Base-by-base conservation (phyloP, 2,797 vertebrate genomes). In the Loriculus beryllinus region DNA sequence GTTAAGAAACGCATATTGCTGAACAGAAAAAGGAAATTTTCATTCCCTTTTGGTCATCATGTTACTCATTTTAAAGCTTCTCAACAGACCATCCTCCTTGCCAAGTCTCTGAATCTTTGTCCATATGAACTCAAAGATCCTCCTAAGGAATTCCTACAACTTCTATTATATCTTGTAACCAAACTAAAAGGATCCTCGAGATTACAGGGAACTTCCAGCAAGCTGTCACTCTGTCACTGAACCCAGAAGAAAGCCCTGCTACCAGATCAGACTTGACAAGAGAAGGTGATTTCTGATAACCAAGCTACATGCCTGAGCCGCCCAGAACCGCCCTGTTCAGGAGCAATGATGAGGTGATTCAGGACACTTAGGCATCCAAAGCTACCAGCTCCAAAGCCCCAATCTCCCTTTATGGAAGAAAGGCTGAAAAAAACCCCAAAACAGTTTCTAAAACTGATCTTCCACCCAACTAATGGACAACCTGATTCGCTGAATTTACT, bases 371-470 rank as follows among this genome's bases (percentile, higher is more conserved):
- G 29, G 45, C 28, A 75, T 80, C 68, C 69, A 83, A 54, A 90
- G 25, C 22, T 63, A 13, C 42, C 70, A 57, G 42, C 52, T 90
- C n/a, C n/a, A 60, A 83, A 78, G 14, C 5, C 10, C 29, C 25
- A 6, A 69, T 56, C 43, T 49, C 12, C 21, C 33, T 70, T 42
- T 20, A 10, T 23, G 47, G 84, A 12, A 62, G 48, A 74, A 78
- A 70, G 17, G 11, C 18, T 68, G 51, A 26, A 49, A 76, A 28
- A 1, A 28, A 1, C 0, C 4, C 3, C 9, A 17, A 1, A 37
- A 1, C 0, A 5, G 3, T 51, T 57, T 54, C 7, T 29, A 69
- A 65, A 89, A 29, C 6, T 31, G 26, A 43, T 60, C 42, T 69
- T 69, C 49, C 49, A 81, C n/a, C 6, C 51, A 65, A 0, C n/a